Conservation (phyloP, 1,140 invertebrate species). For the Drosophila azteca region DNA sequence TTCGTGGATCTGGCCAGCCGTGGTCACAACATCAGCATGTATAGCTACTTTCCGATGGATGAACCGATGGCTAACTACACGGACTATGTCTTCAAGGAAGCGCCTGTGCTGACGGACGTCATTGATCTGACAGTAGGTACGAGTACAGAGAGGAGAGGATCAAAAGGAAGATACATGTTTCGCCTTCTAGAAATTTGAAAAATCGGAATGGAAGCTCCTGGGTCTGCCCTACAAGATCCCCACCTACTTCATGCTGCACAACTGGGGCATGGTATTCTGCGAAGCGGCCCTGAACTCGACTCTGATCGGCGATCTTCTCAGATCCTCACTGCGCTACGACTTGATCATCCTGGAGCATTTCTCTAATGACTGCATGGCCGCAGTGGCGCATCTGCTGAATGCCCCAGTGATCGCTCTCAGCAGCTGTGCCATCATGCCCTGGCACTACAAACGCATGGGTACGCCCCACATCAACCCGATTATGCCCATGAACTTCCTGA, state of each 20-base stretch:
- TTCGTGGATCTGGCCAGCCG: slow-evolving; percentile 85
- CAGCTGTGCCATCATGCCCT: too few relatives aligned
- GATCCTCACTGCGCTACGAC: slow-evolving; percentile 85
- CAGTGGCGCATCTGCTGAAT: too few relatives aligned
- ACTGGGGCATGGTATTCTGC: slow-evolving; percentile 84
- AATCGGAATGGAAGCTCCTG: slow-evolving; percentile 22
- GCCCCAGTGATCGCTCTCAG: too few relatives aligned
- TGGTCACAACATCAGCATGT: slow-evolving; percentile 88
- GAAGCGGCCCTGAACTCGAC: slow-evolving; percentile 84
- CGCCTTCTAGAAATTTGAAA: slow-evolving; percentile 36
- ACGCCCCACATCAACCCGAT: slow-evolving; percentile 86
- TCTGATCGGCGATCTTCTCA: slow-evolving; percentile 47
- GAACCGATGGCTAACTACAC: slow-evolving; percentile 85
- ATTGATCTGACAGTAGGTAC: slow-evolving; percentile 65
- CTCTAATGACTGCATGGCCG: slow-evolving; percentile 86
- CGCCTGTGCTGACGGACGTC: slow-evolving; percentile 76
- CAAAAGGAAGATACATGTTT: too few relatives aligned
- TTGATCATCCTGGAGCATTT: slow-evolving; percentile 87
- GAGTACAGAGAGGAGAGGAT: too few relatives aligned
- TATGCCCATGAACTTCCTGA: slow-evolving; percentile 84
- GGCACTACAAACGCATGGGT: slow-evolving; percentile 69
- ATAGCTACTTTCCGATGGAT: slow-evolving; percentile 86
- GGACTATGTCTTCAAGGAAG: slow-evolving; percentile 85
- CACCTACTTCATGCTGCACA: slow-evolving; percentile 64
- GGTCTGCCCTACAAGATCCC: slow-evolving; percentile 58